phyloP scores from a whole-genome alignment of 1,140 invertebrate species.

The Aphidius gifuensis region DNA sequence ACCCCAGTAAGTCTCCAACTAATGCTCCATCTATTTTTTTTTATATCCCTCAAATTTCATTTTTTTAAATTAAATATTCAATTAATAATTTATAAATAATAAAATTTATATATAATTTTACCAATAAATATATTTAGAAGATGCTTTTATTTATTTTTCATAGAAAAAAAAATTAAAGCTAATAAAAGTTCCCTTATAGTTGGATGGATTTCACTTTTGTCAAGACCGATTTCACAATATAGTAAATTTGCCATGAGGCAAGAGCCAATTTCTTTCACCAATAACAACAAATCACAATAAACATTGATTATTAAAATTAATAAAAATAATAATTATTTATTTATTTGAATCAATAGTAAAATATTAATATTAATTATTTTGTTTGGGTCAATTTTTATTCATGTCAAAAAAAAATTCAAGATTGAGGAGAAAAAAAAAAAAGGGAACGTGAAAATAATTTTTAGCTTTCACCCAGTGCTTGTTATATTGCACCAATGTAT shows the following conservation, averaged over 20 bases:
- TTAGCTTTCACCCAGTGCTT: neutral
- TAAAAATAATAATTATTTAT: neutral
- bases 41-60: conserved; percentile 12
- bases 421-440: neutral
- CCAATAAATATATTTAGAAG: too few relatives aligned
- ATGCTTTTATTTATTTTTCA: too few relatives aligned
- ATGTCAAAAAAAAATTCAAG: neutral
- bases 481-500: neutral
- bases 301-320: neutral
- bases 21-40: conserved; percentile 1
- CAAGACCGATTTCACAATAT: conserved; percentile 24
- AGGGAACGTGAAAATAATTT: neutral
- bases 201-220: conserved; percentile 21
- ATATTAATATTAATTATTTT: neutral
- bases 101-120: too few relatives aligned
- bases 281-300: neutral
- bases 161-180: too few relatives aligned
- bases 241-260: conserved; percentile 12
- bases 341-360: neutral
- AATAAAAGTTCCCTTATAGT: conserved; percentile 13
- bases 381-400: neutral
- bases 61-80: neutral
- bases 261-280: conserved; percentile 1
- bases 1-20: conserved; percentile 15
- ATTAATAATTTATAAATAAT: neutral